Evolutionary conservation across 2,888 invertebrate genomes (phyloP).

Genomic region (Drosophila infuscata): DNA sequence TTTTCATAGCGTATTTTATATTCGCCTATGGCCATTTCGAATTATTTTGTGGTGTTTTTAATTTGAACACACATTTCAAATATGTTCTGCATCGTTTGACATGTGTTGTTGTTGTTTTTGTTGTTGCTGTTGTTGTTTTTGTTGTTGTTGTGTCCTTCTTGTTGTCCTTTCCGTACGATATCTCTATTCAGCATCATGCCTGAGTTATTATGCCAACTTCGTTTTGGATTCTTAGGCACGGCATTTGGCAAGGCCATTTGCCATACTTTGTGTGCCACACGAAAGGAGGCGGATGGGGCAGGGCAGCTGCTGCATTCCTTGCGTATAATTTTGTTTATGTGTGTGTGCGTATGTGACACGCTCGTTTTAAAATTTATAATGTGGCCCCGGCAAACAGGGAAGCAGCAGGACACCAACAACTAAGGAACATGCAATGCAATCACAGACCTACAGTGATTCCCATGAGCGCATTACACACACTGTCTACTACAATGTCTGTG

Average conservation of each 20-base stretch:
- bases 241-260: slow-evolving; percentile 80
- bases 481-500: slow-evolving; percentile 12
- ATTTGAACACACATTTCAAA: slow-evolving; percentile 51
- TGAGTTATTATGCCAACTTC: slow-evolving; percentile 79
- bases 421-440: slow-evolving; percentile 72
- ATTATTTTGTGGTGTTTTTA: slow-evolving; percentile 38
- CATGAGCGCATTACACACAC: slow-evolving; percentile 49
- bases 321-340: slow-evolving; percentile 69
- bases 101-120: slow-evolving; percentile 13
- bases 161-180: slow-evolving; percentile 44
- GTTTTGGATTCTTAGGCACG: slow-evolving; percentile 76
- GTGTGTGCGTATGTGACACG: slow-evolving; percentile 64
- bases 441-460: slow-evolving; percentile 78
- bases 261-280: slow-evolving; percentile 58
- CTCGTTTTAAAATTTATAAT: slow-evolving; percentile 81
- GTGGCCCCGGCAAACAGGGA: slow-evolving; percentile 51
- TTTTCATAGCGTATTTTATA: slow-evolving; percentile 8
- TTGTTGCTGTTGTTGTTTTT: neutral
- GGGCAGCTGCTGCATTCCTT: slow-evolving; percentile 34
- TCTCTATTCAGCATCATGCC: slow-evolving; percentile 72
- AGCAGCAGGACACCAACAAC: slow-evolving; percentile 47
- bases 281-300: neutral
- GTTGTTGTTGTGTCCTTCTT: slow-evolving; percentile 20
- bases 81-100: slow-evolving; percentile 42
- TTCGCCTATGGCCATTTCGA: slow-evolving; percentile 4